Evolutionary conservation across 2,888 invertebrate genomes (phyloP).

Genomic region (Drosophila atripex): DNA sequence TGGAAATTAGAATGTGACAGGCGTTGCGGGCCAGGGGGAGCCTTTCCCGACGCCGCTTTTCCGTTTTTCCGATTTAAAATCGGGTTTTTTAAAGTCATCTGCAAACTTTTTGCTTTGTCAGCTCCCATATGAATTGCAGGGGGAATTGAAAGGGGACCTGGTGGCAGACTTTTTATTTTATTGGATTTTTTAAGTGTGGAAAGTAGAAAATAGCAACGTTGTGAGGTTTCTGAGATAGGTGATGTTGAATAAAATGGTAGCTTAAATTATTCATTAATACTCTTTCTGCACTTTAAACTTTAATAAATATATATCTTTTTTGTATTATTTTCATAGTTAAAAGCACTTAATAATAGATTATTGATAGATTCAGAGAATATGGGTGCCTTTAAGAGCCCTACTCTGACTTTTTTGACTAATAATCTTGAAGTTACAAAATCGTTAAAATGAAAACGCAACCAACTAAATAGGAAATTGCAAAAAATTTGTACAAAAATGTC

Average conservation of each 20-base stretch:
- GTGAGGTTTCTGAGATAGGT: not conserved
- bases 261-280: no score
- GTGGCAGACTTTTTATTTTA: not conserved
- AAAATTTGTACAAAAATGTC: conserved; percentile 1
- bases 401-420: no score
- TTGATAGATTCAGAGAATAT: no score
- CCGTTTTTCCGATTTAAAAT: conserved; percentile 11
- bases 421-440: not conserved
- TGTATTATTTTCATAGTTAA: no score
- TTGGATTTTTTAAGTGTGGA: conserved; percentile 3
- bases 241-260: not conserved
- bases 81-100: conserved; percentile 52
- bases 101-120: conserved; percentile 59
- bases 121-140: conserved; percentile 32
- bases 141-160: conserved; percentile 12
- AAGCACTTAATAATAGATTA: no score
- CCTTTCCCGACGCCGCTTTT: conserved; percentile 1
- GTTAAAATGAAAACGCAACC: not conserved
- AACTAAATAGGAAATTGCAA: conserved; percentile 4
- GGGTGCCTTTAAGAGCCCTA: no score
- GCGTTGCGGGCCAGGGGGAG: conserved; percentile 33
- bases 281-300: no score
- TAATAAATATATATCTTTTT: no score
- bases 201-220: not conserved
- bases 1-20: conserved; percentile 81